A percentile compares a stretch with the other conserved stretches of the same genome.
Conservation (phyloP, 2,888 invertebrate species). For the Petrolisthes manimaculis region DNA sequence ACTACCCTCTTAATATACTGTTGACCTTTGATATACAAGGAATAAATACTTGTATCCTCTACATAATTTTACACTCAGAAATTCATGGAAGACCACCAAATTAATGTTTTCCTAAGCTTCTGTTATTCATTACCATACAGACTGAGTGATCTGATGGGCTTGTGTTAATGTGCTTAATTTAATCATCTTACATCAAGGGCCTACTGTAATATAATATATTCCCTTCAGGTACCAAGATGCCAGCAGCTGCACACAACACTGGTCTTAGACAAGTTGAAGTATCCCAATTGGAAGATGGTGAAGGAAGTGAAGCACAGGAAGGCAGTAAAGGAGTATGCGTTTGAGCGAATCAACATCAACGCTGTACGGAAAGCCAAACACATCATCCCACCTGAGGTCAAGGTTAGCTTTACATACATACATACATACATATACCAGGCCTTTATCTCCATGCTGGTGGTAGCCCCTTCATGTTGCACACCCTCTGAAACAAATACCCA, state of each 20-base stretch:
- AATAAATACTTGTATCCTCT: no score
- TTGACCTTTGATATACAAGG: not conserved
- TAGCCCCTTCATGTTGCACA: no score
- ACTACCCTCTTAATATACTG: not conserved
- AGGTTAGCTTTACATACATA: conserved; percentile 69
- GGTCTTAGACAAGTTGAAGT: conserved; percentile 73
- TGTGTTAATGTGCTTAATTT: no score
- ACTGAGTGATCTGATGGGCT: no score
- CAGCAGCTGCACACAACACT: conserved; percentile 33
- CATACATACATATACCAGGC: no score
- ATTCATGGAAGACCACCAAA: no score
- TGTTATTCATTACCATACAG: no score
- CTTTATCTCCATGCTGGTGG: no score
- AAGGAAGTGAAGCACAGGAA: conserved; percentile 87
- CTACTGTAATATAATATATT: not conserved
- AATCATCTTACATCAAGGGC: no score
- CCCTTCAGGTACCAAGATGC: conserved; percentile 25
- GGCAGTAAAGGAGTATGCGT: conserved; percentile 80
- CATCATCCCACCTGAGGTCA: conserved; percentile 83
- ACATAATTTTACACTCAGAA: no score
- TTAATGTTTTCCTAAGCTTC: no score
- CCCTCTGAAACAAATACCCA: no score
- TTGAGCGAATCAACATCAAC: conserved; percentile 84
- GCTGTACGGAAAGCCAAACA: conserved; percentile 83
- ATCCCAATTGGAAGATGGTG: conserved; percentile 86